Conservation (phyloP, 2,113 vertebrate genomes). For the Mormyrus lacerda region DNA sequence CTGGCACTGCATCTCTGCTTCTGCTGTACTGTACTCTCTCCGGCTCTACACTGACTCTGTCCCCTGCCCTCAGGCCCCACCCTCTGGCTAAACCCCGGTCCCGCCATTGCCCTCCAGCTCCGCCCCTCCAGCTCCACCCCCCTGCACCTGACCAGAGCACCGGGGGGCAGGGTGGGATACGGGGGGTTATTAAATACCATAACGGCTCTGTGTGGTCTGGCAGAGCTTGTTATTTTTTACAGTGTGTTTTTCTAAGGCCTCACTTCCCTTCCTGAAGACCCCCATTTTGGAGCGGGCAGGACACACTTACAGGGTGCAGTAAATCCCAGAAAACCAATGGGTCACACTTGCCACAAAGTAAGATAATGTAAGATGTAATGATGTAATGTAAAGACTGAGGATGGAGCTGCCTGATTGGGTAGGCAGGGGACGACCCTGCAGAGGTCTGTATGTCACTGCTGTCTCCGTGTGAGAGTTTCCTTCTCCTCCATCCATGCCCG, state of each 20-base stretch:
- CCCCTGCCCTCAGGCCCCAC: not conserved
- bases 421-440: not conserved
- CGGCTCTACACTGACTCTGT: not conserved
- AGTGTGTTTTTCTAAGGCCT: not conserved
- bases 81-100: not conserved
- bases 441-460: not conserved
- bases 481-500: not conserved
- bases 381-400: not conserved
- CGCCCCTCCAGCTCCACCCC: not conserved
- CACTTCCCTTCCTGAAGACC: not conserved
- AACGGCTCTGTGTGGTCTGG: not conserved
- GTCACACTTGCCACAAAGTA: not conserved
- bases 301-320: not conserved
- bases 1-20: not conserved
- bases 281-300: not conserved
- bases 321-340: not conserved
- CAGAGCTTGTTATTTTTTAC: not conserved
- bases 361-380: no score
- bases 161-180: not conserved
- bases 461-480: not conserved
- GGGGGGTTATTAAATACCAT: not conserved
- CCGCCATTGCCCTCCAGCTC: not conserved
- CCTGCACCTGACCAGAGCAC: not conserved
- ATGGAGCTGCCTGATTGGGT: not conserved
- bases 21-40: not conserved